Evolutionary conservation across 2,113 vertebrate genomes (phyloP).

Genomic region (Coptodon bakossiorum): DNA sequence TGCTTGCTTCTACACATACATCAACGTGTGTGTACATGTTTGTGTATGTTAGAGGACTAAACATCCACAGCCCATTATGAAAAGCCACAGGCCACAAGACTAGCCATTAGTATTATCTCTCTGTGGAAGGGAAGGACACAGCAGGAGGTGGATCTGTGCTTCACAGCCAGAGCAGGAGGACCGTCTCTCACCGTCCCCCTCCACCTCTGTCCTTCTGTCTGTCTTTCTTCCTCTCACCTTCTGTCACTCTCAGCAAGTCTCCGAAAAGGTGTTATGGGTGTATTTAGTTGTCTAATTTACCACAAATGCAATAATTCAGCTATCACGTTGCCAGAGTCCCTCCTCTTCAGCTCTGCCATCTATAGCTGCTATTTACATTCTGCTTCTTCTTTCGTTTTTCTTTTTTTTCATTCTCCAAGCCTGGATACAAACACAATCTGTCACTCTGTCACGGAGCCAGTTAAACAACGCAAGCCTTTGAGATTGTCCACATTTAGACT

Average conservation of each 20-base stretch:
- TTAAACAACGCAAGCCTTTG: not conserved
- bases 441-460: not conserved
- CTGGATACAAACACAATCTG: slow-evolving; percentile 10
- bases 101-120: slow-evolving; percentile 46
- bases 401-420: not conserved
- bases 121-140: slow-evolving; percentile 9
- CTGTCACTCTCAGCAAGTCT: slow-evolving; percentile 7
- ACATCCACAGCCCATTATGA: slow-evolving; percentile 21
- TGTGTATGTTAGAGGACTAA: not conserved
- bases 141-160: slow-evolving; percentile 9
- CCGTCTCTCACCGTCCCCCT: not conserved
- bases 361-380: not conserved
- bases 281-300: slow-evolving; percentile 1
- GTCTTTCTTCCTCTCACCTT: not conserved
- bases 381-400: not conserved
- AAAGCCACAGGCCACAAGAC: slow-evolving; percentile 37
- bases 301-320: not conserved
- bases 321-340: not conserved
- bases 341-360: not conserved
- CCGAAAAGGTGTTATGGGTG: not conserved
- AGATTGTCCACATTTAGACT: not conserved
- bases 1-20: not conserved
- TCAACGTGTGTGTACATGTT: not conserved
- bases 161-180: not conserved
- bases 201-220: slow-evolving; percentile 19